Conservation (phyloP, 2,888 invertebrate species). For the Pecten maximus region DNA sequence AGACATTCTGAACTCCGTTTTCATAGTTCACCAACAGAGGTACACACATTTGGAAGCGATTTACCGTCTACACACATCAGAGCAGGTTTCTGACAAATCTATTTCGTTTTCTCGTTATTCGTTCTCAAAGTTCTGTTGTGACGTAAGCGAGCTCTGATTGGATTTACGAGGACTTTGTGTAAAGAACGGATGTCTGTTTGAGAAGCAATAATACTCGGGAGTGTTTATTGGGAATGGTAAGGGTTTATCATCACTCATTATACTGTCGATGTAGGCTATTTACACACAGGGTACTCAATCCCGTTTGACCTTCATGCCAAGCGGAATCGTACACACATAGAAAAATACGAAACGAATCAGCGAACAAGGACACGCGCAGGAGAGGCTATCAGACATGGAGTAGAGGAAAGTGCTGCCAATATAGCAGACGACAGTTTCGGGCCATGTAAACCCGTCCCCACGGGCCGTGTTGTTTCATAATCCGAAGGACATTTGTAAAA, state of each 20-base stretch:
- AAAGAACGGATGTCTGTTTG: neutral
- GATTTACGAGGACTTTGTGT: neutral
- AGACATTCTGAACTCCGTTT: neutral
- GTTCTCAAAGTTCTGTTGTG: constrained; percentile 18
- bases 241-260: neutral
- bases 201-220: neutral
- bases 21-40: neutral
- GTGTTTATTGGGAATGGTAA: neutral
- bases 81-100: neutral
- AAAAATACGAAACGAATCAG: constrained; percentile 24
- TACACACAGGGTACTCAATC: neutral
- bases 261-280: neutral
- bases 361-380: neutral
- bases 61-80: neutral
- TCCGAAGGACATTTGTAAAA: constrained; percentile 43
- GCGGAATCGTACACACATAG: neutral
- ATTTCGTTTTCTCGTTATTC: constrained; percentile 24
- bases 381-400: constrained; percentile 24
- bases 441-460: neutral
- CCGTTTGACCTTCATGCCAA: neutral
- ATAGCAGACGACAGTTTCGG: constrained; percentile 18
- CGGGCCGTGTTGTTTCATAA: neutral
- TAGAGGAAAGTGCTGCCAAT: neutral
- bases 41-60: neutral
- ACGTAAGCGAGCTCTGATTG: constrained; percentile 3